Evolutionary conservation across 2,888 invertebrate genomes (phyloP).

Genomic region (Rhingia rostrata): DNA sequence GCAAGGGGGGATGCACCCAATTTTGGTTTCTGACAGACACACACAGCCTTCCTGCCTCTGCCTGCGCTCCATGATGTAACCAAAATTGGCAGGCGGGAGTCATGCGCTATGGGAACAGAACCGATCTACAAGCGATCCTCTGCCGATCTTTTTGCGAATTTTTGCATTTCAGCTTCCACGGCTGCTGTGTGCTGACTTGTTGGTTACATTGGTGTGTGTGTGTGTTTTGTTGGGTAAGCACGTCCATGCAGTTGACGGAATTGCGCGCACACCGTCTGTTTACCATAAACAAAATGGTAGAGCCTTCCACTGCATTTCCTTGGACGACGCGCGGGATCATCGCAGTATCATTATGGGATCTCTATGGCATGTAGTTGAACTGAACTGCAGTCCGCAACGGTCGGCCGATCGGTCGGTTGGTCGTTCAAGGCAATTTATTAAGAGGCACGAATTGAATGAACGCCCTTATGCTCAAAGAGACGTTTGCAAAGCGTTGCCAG

Average conservation of each 20-base stretch:
- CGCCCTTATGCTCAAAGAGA: slow-evolving; percentile 63
- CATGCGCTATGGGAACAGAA: slow-evolving; percentile 63
- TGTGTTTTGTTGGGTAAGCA: slow-evolving; percentile 44
- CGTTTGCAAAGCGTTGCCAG: not conserved
- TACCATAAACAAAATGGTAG: slow-evolving; percentile 75
- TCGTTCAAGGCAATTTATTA: slow-evolving; percentile 75
- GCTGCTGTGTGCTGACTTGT: not conserved
- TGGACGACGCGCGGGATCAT: slow-evolving; percentile 29
- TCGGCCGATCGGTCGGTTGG: not conserved
- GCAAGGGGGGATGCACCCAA: slow-evolving; percentile 68
- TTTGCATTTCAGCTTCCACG: slow-evolving; percentile 45
- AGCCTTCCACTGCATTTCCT: slow-evolving; percentile 59
- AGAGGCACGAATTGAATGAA: slow-evolving; percentile 76
- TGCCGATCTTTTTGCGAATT: slow-evolving; percentile 30
- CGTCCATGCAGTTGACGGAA: slow-evolving; percentile 72
- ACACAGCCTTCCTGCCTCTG: slow-evolving; percentile 26
- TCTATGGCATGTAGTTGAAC: slow-evolving; percentile 66
- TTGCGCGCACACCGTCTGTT: slow-evolving; percentile 73
- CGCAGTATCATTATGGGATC: slow-evolving; percentile 72
- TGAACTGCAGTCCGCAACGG: slow-evolving; percentile 13
- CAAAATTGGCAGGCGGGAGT: slow-evolving; percentile 43
- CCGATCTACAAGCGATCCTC: slow-evolving; percentile 37
- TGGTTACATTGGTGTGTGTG: not conserved
- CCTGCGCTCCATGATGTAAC: slow-evolving; percentile 38
- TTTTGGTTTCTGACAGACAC: slow-evolving; percentile 63